Conservation (phyloP, 2,797 vertebrate genomes). For the Falco rusticolus region DNA sequence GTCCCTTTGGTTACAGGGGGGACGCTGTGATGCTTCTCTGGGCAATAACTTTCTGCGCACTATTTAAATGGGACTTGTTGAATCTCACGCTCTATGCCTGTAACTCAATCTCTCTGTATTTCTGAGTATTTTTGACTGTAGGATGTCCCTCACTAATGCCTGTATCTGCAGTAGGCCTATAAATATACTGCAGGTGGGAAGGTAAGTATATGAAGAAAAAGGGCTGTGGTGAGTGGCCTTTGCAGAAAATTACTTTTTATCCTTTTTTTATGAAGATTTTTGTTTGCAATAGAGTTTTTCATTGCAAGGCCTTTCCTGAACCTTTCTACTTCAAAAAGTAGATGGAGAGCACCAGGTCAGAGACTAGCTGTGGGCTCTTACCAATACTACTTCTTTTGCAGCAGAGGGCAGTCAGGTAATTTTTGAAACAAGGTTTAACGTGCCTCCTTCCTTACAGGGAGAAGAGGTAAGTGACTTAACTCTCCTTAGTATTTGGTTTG, state of each 20-base stretch:
- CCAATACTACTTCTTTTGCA: constrained; percentile 69
- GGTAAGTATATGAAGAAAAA: constrained; percentile 93
- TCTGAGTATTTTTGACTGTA: constrained; percentile 92
- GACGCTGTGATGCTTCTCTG: constrained; percentile 25
- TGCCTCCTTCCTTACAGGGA: constrained; percentile 34
- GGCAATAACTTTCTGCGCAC: constrained; percentile 60
- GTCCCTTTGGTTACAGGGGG: constrained; percentile 27
- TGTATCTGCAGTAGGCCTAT: constrained; percentile 94
- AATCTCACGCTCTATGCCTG: constrained; percentile 70
- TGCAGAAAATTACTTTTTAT: constrained; percentile 79
- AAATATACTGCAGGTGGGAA: constrained; percentile 91
- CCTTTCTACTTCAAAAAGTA: constrained; percentile 70
- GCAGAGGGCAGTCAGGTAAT: constrained; percentile 81
- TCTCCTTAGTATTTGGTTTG: constrained; percentile 76
- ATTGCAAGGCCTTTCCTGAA: constrained; percentile 87
- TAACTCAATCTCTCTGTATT: constrained; percentile 83
- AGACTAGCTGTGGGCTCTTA: constrained; percentile 86
- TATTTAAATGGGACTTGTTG: constrained; percentile 74
- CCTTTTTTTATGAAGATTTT: constrained; percentile 72
- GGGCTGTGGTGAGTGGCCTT: constrained; percentile 92
- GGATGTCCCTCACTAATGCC: constrained; percentile 91
- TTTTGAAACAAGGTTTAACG: constrained; percentile 71
- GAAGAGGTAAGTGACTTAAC: constrained; percentile 74
- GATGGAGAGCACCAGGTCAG: constrained; percentile 80
- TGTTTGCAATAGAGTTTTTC: constrained; percentile 80